Conservation (phyloP, 2,888 invertebrate genomes). For the Sipha maydis region DNA sequence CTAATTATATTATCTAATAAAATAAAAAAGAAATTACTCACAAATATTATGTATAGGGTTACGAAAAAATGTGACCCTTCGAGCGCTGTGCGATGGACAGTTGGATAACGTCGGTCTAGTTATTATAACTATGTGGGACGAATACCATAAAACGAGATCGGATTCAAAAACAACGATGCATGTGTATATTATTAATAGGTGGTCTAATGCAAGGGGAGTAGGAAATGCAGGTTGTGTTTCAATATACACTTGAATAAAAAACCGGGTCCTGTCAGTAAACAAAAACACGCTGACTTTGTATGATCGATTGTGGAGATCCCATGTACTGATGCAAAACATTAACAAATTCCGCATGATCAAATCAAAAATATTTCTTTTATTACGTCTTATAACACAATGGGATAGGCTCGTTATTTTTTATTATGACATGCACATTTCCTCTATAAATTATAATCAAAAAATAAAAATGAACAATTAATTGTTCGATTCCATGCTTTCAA, state of each 20-base stretch:
- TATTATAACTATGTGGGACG: constrained; percentile 41
- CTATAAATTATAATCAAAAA: neutral
- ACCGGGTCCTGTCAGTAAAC: constrained; percentile 48
- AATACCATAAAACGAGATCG: constrained; percentile 52
- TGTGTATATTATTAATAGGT: constrained; percentile 43
- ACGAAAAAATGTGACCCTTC: constrained; percentile 43
- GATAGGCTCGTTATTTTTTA: neutral
- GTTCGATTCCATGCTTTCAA: neutral
- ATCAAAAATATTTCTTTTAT: neutral
- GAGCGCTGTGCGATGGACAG: constrained; percentile 32
- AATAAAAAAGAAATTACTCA: constrained; percentile 38
- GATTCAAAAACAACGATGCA: constrained; percentile 33
- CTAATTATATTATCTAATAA: constrained; percentile 52
- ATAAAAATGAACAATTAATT: neutral
- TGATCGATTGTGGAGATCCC: constrained; percentile 48
- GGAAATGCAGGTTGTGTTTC: constrained; percentile 29
- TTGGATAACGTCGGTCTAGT: constrained; percentile 47
- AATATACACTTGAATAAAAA: constrained; percentile 20
- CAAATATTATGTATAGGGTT: constrained; percentile 35
- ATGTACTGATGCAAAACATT: constrained; percentile 50
- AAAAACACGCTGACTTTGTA: constrained; percentile 41
- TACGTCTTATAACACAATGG: neutral
- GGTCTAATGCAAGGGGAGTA: constrained; percentile 43
- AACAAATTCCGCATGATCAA: constrained; percentile 8
- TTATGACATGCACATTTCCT: neutral